phyloP scores from a whole-genome alignment of 2,113 vertebrate species.

The Entomyzon cyanotis region DNA sequence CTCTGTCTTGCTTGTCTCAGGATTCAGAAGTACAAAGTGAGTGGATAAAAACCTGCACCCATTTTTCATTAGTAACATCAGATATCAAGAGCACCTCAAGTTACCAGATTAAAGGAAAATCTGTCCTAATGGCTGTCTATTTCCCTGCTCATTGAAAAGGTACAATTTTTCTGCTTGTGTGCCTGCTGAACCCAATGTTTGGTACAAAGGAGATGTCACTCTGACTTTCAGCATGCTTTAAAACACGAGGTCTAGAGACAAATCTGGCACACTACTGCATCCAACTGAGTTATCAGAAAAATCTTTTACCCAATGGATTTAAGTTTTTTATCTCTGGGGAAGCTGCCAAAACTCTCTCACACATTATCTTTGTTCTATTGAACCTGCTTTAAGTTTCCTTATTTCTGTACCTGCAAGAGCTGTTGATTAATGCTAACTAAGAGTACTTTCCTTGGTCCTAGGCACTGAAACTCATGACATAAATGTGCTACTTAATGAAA shows the following conservation, averaged over 20 bases:
- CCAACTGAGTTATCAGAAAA: constrained; percentile 49
- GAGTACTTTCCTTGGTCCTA: neutral
- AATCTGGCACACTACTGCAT: constrained; percentile 32
- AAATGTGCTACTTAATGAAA: neutral
- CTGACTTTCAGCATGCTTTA: constrained; percentile 12
- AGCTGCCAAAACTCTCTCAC: constrained; percentile 35
- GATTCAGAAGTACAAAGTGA: neutral
- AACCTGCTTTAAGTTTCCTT: neutral
- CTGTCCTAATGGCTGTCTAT: neutral
- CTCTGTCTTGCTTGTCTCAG: neutral
- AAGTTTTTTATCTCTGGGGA: constrained; percentile 42
- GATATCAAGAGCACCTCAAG: neutral
- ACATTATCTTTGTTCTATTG: neutral
- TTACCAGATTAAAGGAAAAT: neutral
- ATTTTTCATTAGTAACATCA: neutral
- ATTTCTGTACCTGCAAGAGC: neutral
- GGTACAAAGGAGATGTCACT: constrained; percentile 33
- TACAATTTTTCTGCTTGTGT: neutral
- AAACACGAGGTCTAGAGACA: neutral
- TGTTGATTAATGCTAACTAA: neutral
- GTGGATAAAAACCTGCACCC: neutral
- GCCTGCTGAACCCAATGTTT: neutral
- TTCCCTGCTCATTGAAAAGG: neutral
- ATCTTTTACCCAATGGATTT: constrained; percentile 43
- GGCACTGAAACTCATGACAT: neutral